Conservation (phyloP, 2,888 invertebrate genomes). For the Tetheella fluctuosa region DNA sequence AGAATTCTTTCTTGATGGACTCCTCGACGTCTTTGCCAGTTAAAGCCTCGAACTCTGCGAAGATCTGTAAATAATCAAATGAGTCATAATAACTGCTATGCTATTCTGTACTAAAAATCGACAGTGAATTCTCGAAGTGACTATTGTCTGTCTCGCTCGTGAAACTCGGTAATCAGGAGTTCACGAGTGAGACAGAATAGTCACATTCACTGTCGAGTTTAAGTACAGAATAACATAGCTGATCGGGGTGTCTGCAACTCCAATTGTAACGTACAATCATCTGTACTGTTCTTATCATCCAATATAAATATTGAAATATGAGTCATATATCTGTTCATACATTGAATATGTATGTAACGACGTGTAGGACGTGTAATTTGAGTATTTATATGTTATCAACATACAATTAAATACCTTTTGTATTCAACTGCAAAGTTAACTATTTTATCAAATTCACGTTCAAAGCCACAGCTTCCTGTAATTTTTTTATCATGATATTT, state of each 20-base stretch:
- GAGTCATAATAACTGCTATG: too few relatives aligned
- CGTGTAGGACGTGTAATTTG: not conserved
- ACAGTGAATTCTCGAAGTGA: too few relatives aligned
- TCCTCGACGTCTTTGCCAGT: slow-evolving; percentile 93
- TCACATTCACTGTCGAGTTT: too few relatives aligned
- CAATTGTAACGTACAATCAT: slow-evolving; percentile 23
- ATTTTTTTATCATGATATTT: not conserved
- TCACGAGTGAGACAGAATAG: too few relatives aligned
- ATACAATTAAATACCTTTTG: not conserved
- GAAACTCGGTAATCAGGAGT: too few relatives aligned
- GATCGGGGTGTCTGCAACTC: slow-evolving; percentile 27
- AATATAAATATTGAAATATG: not conserved
- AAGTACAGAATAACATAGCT: slow-evolving; percentile 40
- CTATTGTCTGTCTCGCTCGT: too few relatives aligned
- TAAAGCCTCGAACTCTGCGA: slow-evolving; percentile 92
- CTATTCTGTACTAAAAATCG: too few relatives aligned
- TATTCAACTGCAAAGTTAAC: not conserved
- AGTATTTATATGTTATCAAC: not conserved
- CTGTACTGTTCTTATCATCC: not conserved
- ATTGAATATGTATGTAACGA: not conserved
- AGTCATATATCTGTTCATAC: not conserved
- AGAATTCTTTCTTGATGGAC: slow-evolving; percentile 94
- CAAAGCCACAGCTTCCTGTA: not conserved
- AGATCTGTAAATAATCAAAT: slow-evolving; percentile 81
- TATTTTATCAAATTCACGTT: slow-evolving; percentile 2